Percentiles rank a stretch among this genome's conserved stretches.
Evolutionary conservation across 2,113 vertebrate species (phyloP).

Genomic region (Meleagris gallopavo): DNA sequence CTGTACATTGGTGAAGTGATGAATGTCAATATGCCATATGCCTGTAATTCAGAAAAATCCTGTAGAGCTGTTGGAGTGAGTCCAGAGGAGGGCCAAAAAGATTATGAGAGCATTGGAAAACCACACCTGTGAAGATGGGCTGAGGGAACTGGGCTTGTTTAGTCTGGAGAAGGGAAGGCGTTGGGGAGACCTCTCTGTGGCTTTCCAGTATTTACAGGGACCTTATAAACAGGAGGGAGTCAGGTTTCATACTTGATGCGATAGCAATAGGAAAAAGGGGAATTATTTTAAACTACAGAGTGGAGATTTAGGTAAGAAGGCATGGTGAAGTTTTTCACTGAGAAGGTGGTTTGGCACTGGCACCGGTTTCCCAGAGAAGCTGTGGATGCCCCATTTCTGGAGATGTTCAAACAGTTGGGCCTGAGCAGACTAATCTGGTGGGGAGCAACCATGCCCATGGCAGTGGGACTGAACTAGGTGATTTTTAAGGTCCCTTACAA

Average conservation of each 20-base stretch:
- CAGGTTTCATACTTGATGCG: background rate
- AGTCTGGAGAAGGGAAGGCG: too few species aligned
- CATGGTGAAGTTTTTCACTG: too few species aligned
- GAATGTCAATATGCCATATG: background rate
- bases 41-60: background rate
- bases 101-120: background rate
- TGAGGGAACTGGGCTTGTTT: too few species aligned
- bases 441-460: background rate
- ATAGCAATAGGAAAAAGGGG: too few species aligned
- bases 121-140: too few species aligned
- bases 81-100: background rate
- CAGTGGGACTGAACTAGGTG: background rate
- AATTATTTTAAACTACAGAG: too few species aligned
- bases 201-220: background rate
- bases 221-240: background rate
- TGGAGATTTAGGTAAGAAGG: too few species aligned
- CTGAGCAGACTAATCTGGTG: background rate
- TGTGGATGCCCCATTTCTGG: too few species aligned
- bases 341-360: too few species aligned
- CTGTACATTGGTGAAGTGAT: background rate
- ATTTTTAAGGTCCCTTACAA: background rate
- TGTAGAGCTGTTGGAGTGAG: background rate
- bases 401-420: background rate
- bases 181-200: background rate
- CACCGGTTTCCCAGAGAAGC: too few species aligned